phyloP scores from a whole-genome alignment of 2,113 vertebrate species.

The Ochotona princeps region DNA sequence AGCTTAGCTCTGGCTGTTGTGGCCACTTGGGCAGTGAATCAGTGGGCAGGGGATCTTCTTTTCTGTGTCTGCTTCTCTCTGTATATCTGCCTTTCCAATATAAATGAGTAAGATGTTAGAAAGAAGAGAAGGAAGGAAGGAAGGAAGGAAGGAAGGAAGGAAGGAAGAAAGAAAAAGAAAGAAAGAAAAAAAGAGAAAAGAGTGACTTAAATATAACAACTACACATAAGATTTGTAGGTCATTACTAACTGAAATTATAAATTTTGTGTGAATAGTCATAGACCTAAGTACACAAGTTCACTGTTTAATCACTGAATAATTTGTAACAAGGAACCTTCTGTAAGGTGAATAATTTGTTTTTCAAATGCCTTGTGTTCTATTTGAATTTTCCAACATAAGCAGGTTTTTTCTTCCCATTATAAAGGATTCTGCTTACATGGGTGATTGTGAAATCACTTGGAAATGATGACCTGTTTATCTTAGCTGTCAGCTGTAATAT shows the following conservation, averaged over 20 bases:
- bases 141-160: too few species aligned
- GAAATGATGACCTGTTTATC: conserved; percentile 67
- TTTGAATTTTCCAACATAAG: conserved; percentile 53
- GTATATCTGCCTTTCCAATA: too few species aligned
- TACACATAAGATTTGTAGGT: conserved; percentile 11
- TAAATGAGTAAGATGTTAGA: too few species aligned
- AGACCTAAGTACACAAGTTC: background rate
- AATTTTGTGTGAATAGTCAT: background rate
- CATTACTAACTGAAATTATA: conserved; percentile 19
- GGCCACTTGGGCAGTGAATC: too few species aligned
- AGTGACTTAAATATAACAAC: conserved; percentile 16
- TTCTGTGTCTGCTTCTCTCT: too few species aligned
- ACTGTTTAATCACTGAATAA: conserved; percentile 15
- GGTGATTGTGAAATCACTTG: conserved; percentile 72
- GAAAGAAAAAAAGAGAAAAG: too few species aligned
- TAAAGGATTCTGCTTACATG: conserved; percentile 42
- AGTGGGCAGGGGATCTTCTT: too few species aligned
- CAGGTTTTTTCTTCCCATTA: conserved; percentile 54
- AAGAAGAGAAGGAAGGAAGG: too few species aligned
- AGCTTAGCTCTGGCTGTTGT: too few species aligned
- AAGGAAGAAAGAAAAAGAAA: too few species aligned
- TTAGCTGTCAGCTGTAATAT: conserved; percentile 61
- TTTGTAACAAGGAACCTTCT: background rate
- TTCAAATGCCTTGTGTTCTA: background rate
- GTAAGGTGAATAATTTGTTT: background rate